phyloP scores from a whole-genome alignment of 92 coral and sea anemone genomes.

The Parazoanthus darwini region DNA sequence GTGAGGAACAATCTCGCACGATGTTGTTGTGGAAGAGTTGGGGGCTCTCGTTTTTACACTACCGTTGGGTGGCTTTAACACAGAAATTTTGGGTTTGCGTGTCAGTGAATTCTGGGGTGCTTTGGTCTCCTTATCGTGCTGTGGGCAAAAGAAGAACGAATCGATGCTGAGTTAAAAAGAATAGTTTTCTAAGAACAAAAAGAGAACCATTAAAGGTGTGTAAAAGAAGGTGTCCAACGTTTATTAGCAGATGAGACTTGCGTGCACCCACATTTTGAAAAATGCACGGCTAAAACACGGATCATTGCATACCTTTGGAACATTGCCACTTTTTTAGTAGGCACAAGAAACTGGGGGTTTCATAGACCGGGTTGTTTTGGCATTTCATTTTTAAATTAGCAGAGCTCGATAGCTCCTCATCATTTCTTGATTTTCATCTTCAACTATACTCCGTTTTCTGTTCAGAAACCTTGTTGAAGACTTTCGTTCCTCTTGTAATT shows the following conservation, averaged over 20 bases:
- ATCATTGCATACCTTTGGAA: no score
- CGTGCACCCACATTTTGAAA: no score
- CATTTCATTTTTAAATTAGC: no score
- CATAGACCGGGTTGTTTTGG: neutral
- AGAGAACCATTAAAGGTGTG: no score
- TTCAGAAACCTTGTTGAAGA: no score
- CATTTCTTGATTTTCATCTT: no score
- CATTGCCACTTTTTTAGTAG: no score
- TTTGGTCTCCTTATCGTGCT: neutral
- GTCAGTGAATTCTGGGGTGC: neutral
- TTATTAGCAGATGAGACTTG: neutral
- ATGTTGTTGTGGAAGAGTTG: neutral
- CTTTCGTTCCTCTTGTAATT: no score
- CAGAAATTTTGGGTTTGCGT: neutral
- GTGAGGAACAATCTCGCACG: neutral
- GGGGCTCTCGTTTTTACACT: neutral
- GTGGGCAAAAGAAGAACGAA: neutral
- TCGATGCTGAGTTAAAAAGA: neutral
- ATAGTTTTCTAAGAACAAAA: neutral
- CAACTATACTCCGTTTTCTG: no score
- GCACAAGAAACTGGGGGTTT: no score
- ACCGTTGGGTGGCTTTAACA: neutral
- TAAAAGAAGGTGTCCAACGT: neutral
- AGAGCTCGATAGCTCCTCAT: no score
- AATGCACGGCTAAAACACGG: no score